Evolutionary conservation across 2,113 vertebrate species (phyloP), one percentile per base, ranked within the genome.

Genomic region (Alectura lathami): DNA sequence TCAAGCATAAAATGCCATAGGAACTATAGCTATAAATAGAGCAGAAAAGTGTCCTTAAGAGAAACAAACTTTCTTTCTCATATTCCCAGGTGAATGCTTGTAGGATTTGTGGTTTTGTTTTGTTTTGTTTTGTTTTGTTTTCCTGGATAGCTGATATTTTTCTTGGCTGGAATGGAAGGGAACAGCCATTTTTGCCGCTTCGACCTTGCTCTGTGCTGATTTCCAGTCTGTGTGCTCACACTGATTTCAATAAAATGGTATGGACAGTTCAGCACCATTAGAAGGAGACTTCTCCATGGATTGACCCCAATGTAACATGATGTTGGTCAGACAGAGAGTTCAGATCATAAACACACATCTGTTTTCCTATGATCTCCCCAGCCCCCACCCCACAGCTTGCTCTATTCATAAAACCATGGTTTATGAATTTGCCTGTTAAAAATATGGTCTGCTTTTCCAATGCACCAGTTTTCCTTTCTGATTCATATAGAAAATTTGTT

Each of bases 381-480:
- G 4, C 94, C 45, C 83, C 67, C 76, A 59, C 9, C 14, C n/a
- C 7, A 57, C 88, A 89, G 73, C 36, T 83, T 83, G 16, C 56
- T 93, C 68, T 86, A 38, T 86, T 94, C 93, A 68, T 83, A 88
- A 96, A 96, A 70, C 5, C 51, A 78, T 32, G 60, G 60, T 50
- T 93, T 91, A 90, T 82, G 69, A 95, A 95, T 95, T 91, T 94
- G 73, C 57, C 57, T 89, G 76, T 80, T 91, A 81, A 94, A 95
- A 96, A 88, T 77, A 77, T 13, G 51, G 36, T 83, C 93, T 88
- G 80, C 56, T 96, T 94, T 95, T 93, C 83, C 79, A 86, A 20
- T 36, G 88, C 51, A 91, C 88, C 7, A 6, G 88, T 51, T 96
- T 95, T 88, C 36, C 85, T 91, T 95, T 88, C 83, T 91, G 68